A percentile compares a stretch with the other conserved stretches of the same genome.
These are phyloP conservation scores for Latrodectus geometricus DNA, from an alignment of 1,140 invertebrate species.

Conservation along the genomic window DNA sequence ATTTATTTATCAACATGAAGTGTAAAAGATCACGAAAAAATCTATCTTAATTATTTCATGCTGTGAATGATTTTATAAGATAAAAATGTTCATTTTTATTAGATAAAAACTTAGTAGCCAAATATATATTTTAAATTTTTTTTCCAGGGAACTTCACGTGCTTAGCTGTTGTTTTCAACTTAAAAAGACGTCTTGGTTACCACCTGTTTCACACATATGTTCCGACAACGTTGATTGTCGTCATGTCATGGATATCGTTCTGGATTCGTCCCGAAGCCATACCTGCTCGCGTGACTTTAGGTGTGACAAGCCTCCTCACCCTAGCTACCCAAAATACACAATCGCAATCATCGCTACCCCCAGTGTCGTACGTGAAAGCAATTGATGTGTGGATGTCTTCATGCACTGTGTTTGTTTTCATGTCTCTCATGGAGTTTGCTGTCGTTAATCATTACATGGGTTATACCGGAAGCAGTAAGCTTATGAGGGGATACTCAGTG, in stretches of 20 bases:
- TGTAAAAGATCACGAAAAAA: no score
- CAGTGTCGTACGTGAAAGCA: slow-evolving; percentile 90
- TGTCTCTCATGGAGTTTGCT: slow-evolving; percentile 92
- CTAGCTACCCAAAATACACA: slow-evolving; percentile 92
- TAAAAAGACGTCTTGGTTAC: slow-evolving; percentile 81
- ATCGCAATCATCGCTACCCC: slow-evolving; percentile 88
- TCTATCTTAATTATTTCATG: no score
- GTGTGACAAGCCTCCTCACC: slow-evolving; percentile 75
- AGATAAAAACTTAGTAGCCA: no score
- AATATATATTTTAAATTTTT: background rate
- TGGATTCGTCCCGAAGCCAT: slow-evolving; percentile 78
- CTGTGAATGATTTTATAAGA: no score
- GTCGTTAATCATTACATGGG: slow-evolving; percentile 83
- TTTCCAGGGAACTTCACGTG: slow-evolving; percentile 86
- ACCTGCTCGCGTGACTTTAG: slow-evolving; percentile 75
- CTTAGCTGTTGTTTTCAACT: slow-evolving; percentile 85
- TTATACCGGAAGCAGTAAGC: slow-evolving; percentile 80
- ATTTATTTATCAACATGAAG: no score
- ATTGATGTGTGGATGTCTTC: slow-evolving; percentile 95
- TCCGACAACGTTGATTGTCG: slow-evolving; percentile 77
- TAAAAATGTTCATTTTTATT: no score
- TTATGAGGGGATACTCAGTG: slow-evolving; percentile 90
- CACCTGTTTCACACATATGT: slow-evolving; percentile 76
- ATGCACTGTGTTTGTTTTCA: slow-evolving; percentile 91
- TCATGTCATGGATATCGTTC: slow-evolving; percentile 78